Percentiles rank a stretch among this genome's conserved stretches.
Evolutionary conservation across 2,888 invertebrate genomes (phyloP).

Genomic region (Laothoe populi): DNA sequence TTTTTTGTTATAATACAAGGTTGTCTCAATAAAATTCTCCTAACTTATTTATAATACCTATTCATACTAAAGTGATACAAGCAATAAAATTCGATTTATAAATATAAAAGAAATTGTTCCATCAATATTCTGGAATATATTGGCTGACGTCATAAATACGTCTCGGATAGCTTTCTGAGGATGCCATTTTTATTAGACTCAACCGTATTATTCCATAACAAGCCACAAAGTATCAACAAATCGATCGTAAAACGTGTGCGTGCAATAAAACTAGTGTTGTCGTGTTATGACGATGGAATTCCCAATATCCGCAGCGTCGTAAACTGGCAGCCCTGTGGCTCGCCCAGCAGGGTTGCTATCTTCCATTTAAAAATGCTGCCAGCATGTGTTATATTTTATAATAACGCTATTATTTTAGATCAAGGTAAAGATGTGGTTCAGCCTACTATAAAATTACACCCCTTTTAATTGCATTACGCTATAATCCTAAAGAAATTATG

Average conservation of each 20-base stretch:
- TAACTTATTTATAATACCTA: too few relatives aligned
- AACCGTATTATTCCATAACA: background rate
- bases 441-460: too few relatives aligned
- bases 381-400: background rate
- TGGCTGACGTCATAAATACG: background rate
- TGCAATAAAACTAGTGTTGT: conserved; percentile 32
- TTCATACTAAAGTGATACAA: background rate
- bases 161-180: background rate
- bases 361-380: background rate
- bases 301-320: conserved; percentile 30
- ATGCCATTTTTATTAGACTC: conserved; percentile 5
- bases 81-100: background rate
- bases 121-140: conserved; percentile 9
- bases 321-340: conserved; percentile 25
- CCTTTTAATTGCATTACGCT: too few relatives aligned
- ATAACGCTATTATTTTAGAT: background rate
- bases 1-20: too few relatives aligned
- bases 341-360: conserved; percentile 14
- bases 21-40: too few relatives aligned
- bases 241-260: conserved; percentile 30
- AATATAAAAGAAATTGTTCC: background rate
- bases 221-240: conserved; percentile 31
- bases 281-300: conserved; percentile 29
- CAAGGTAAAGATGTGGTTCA: too few relatives aligned
- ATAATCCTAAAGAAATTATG: too few relatives aligned